Evolutionary conservation across 2,888 invertebrate genomes (phyloP).

Genomic region (Agonopterix alstromeriana): DNA sequence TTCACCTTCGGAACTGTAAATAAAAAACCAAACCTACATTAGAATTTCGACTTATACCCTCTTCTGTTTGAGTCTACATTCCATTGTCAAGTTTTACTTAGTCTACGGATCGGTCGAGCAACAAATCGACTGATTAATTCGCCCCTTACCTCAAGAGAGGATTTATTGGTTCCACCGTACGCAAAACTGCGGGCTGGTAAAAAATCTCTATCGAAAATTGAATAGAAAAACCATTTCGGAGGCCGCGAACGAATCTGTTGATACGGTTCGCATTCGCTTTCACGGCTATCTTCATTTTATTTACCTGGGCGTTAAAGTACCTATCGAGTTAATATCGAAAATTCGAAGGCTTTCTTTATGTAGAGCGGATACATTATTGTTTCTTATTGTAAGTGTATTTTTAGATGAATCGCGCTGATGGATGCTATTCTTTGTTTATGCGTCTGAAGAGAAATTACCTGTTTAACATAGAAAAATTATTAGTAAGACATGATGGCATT

Average conservation of each 20-base stretch:
- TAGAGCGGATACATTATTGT: constrained; percentile 2
- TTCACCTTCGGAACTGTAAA: constrained; percentile 65
- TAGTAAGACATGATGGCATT: too few relatives aligned
- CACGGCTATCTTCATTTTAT: constrained; percentile 63
- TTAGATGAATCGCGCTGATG: neutral
- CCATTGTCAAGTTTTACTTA: constrained; percentile 14
- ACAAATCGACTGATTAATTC: constrained; percentile 72
- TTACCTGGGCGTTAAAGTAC: constrained; percentile 37
- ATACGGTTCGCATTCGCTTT: constrained; percentile 52
- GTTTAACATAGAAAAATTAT: too few relatives aligned
- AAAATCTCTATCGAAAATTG: constrained; percentile 77
- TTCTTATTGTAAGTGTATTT: neutral
- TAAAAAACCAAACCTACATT: constrained; percentile 30
- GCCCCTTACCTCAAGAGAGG: constrained; percentile 72
- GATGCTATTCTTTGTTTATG: neutral
- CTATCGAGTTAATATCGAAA: constrained; percentile 19
- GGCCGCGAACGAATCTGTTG: constrained; percentile 58
- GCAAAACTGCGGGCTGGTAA: constrained; percentile 75
- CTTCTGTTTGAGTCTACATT: constrained; percentile 34
- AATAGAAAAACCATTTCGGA: constrained; percentile 74
- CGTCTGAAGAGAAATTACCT: too few relatives aligned
- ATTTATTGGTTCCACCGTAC: constrained; percentile 75
- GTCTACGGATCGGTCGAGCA: constrained; percentile 52
- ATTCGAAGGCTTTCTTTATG: constrained; percentile 4
- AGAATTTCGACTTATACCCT: constrained; percentile 32